Conservation (phyloP, 2,888 invertebrate genomes). For the Lasioglossum calceatum region DNA sequence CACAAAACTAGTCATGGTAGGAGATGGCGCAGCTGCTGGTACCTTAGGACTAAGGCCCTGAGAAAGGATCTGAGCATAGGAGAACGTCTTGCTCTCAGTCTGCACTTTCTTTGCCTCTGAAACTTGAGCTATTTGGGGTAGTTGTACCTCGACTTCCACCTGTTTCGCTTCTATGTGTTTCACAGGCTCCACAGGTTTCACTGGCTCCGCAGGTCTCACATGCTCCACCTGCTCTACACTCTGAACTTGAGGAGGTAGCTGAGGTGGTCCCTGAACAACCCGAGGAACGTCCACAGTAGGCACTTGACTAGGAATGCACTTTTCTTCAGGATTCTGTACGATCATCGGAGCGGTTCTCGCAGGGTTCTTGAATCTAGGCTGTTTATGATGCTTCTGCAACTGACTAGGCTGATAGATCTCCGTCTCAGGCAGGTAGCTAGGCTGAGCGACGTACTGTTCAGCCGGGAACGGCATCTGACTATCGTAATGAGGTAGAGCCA, state of each 20-base stretch:
- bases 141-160: not conserved
- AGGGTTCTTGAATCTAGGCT: conserved; percentile 37
- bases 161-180: not conserved
- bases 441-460: conserved; percentile 77
- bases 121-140: not conserved
- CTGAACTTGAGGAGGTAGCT: not conserved
- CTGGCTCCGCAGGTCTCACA: not conserved
- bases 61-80: conserved; percentile 90
- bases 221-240: not conserved
- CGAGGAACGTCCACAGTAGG: conserved; percentile 1
- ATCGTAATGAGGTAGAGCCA: conserved; percentile 71
- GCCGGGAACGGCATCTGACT: conserved; percentile 71
- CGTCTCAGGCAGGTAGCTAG: conserved; percentile 74
- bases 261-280: not conserved
- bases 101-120: not conserved
- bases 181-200: not conserved
- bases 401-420: conserved; percentile 66
- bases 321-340: conserved; percentile 38
- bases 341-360: conserved; percentile 8
- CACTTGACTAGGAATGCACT: conserved; percentile 26
- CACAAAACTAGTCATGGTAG: not conserved
- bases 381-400: conserved; percentile 62
- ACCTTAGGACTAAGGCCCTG: conserved; percentile 86
- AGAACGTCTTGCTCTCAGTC: conserved; percentile 83
- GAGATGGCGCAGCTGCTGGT: conserved; percentile 78